Base-by-base conservation (phyloP, 2,888 invertebrate species). In the Hedychridium roseum region DNA sequence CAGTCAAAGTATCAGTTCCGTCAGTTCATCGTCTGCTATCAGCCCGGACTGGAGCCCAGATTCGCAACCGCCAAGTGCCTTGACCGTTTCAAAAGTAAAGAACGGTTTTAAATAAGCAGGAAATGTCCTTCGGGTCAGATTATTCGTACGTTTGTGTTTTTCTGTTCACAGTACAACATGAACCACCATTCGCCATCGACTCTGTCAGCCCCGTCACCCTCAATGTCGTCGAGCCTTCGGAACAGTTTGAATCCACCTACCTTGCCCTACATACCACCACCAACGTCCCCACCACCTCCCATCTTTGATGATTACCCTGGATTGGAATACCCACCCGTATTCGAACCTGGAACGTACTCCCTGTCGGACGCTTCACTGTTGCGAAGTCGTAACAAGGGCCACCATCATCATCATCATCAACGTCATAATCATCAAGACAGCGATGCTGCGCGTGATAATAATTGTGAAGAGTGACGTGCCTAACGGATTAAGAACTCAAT, bases 261-360 rank as follows among this genome's bases (percentile, higher is more conserved):
- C 20, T 70, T 75, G 48, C 71, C 75, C 36, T 74, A 75, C 32
- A 71, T 73, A 57, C 74, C 76, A 23, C 73, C 74, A 12, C 74
- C 75, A 43, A 71, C 76, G 2, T 76, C 80, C 14, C 79, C 81
- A 9, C 78, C 85, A 2, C 83, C 85, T 2, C n/a, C n/a, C n/a
- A n/a, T n/a, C n/a, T n/a, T n/a, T n/a, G n/a, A n/a, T n/a, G 88
- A 88, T 67, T 92, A 91, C 80, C 89, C 91, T 44, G 90, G 90
- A 70, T 83, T 92, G 79, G 89, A 90, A 79, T 92, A 91, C 77
- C 92, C 92, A 35, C 92, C 92, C 36, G 89, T 91, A 23, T 92
- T 92, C 80, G 90, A 91, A 78, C 86, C 92, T 0, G 92, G 91
- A 80, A 90, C 89, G 0, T 92, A 92, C 80, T 89, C 90, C 39